Conservation (phyloP, 2,797 vertebrate genomes). For the Sebastes itinus region DNA sequence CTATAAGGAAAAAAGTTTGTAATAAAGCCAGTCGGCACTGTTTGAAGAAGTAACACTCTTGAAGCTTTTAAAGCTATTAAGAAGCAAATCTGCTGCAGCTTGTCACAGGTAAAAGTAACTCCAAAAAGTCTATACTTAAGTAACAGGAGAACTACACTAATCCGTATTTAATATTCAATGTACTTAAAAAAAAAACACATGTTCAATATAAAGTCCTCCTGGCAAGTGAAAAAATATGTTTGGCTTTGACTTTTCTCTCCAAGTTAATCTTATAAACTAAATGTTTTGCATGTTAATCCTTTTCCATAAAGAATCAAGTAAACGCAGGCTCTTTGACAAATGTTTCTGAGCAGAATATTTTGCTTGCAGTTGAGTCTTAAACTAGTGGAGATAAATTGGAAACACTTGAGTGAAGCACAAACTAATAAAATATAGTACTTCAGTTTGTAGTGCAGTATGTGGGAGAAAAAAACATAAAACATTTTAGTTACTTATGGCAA, state of each 20-base stretch:
- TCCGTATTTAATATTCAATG: constrained; percentile 56
- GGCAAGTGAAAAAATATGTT: constrained; percentile 43
- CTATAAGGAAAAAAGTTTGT: background rate
- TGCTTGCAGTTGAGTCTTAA: constrained; percentile 13
- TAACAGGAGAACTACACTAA: constrained; percentile 24
- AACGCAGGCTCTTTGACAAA: constrained; percentile 18
- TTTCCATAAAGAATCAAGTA: constrained; percentile 37
- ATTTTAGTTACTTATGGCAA: background rate
- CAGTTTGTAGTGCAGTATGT: background rate
- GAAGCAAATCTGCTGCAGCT: constrained; percentile 22
- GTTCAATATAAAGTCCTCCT: constrained; percentile 36
- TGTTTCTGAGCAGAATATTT: constrained; percentile 33
- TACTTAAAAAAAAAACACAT: constrained; percentile 19
- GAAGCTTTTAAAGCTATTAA: background rate
- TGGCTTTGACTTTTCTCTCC: constrained; percentile 55
- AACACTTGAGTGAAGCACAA: constrained; percentile 2
- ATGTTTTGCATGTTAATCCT: constrained; percentile 58
- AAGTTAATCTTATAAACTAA: constrained; percentile 59
- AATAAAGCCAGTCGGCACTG: constrained; percentile 11
- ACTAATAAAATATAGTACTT: background rate
- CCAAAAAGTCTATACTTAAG: constrained; percentile 2
- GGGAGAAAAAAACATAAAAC: background rate
- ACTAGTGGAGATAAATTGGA: constrained; percentile 3
- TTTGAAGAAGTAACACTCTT: background rate
- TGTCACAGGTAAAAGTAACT: constrained; percentile 28